Evolutionary conservation across 2,113 vertebrate genomes (phyloP).

Genomic region (Heterotilapia buettikoferi): DNA sequence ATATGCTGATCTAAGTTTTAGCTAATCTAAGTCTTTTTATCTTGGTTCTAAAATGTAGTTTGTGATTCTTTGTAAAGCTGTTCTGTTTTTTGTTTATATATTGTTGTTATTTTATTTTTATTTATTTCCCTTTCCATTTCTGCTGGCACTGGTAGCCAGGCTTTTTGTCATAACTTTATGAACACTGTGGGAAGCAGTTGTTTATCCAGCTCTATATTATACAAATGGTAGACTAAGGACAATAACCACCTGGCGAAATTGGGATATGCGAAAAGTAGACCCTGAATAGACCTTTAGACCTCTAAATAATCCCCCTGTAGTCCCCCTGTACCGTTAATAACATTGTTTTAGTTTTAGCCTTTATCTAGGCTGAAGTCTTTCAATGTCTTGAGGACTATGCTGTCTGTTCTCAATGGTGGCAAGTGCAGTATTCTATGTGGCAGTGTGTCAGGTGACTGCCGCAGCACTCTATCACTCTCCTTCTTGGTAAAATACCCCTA

Average conservation of each 20-base stretch:
- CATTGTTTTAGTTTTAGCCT: not conserved
- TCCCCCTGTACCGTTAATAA: not conserved
- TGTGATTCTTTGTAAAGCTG: not conserved
- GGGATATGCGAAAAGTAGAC: not conserved
- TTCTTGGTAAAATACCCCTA: not conserved
- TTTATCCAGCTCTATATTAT: not conserved
- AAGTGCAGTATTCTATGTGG: not conserved
- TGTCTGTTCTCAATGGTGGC: rapidly evolving
- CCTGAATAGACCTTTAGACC: not conserved
- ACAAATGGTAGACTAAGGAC: not conserved
- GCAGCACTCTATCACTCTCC: not conserved
- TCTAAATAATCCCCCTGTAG: not conserved
- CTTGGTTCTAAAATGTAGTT: not conserved
- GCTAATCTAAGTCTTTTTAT: not conserved
- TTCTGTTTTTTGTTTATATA: not conserved
- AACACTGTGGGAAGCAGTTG: not conserved
- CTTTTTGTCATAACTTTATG: not conserved
- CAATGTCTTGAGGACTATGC: not conserved
- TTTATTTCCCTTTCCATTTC: not conserved
- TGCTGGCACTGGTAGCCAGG: not conserved
- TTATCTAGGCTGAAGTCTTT: not conserved
- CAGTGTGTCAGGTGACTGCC: not conserved
- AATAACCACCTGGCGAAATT: not conserved
- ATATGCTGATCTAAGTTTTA: not conserved
- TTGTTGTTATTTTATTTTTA: not conserved